phyloP scores from a whole-genome alignment of 2,888 invertebrate species.

The Orchestes rusci region DNA sequence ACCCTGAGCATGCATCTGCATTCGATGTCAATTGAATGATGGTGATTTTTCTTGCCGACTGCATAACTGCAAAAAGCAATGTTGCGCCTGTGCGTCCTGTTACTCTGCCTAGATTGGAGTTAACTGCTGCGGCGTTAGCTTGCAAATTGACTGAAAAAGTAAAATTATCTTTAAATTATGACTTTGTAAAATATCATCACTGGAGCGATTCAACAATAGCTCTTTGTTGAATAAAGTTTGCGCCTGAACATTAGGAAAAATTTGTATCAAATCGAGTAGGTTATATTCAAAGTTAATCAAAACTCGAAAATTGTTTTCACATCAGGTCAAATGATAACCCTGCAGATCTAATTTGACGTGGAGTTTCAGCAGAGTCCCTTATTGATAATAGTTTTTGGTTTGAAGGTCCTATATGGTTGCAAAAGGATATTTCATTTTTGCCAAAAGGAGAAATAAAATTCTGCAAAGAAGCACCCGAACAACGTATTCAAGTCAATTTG shows the following conservation, averaged over 20 bases:
- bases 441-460: not conserved
- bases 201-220: not conserved
- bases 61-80: too few species aligned
- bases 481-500: not conserved
- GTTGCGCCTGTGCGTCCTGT: too few species aligned
- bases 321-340: slow-evolving; percentile 5
- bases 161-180: too few species aligned
- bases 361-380: slow-evolving; percentile 1
- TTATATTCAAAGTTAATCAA: slow-evolving; percentile 2
- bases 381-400: slow-evolving; percentile 4
- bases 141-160: too few species aligned
- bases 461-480: not conserved
- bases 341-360: slow-evolving; percentile 6
- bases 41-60: too few species aligned
- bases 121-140: too few species aligned
- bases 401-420: slow-evolving; percentile 8
- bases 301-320: slow-evolving; percentile 3
- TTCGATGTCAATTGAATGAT: too few species aligned
- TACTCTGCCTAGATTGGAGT: too few species aligned
- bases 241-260: slow-evolving; percentile 1
- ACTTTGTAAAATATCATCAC: too few species aligned
- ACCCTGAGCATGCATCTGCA: too few species aligned
- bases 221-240: not conserved
- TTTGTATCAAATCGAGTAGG: slow-evolving; percentile 8
- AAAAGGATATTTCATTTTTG: not conserved